Base-by-base conservation (phyloP, 1,140 invertebrate genomes). In the Tribolium castaneum region DNA sequence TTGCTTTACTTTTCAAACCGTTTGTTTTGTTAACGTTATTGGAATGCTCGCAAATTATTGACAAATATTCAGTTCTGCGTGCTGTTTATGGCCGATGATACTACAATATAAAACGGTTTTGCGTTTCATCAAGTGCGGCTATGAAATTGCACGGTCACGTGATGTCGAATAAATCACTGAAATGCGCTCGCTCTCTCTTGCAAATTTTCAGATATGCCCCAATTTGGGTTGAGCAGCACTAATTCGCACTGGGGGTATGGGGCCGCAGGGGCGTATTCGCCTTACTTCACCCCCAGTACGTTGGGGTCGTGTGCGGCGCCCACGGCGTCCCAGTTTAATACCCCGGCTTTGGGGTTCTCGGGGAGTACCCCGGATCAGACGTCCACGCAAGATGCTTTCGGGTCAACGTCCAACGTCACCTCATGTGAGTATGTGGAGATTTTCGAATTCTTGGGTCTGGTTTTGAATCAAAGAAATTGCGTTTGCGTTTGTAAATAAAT, bases 201-300 rank as follows among this genome's bases (percentile, higher is more conserved):
- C 25, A 5, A 30, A 30, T 12, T 85, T 86, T 54, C 87, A 94
- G 93, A 94, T 87, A 93, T 94, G 92, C 91, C 92, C 56, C 92
- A 94, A 86, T 94, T 94, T 83, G 92, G 93, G 49, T 86, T 94
- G 85, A 92, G 93, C 83, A 93, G 93, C 78, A 91, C 93, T 77
- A 95, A 95, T 84, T 93, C 93, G 2, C 92, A 94, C 80, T 96
- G 94, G 94, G 93, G 94, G 45, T 95, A 95, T 83, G 91, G 94
- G 3, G 92, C 93, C n/a, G 92, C 94, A 6, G 92, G 92, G 12
- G 93, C 93, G 2, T 95, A 95, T 85, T 93, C 94, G 0, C 92
- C 94, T 0, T 96, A 95, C 82, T 90, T 93, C 80, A 91, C 92
- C 16, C 87, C 92, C 70, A 84, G 91, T 83, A 89, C 93, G 81